These are phyloP conservation scores for Amiota mariae DNA, from an alignment of 2,888 invertebrate species.

Conservation along the genomic window DNA sequence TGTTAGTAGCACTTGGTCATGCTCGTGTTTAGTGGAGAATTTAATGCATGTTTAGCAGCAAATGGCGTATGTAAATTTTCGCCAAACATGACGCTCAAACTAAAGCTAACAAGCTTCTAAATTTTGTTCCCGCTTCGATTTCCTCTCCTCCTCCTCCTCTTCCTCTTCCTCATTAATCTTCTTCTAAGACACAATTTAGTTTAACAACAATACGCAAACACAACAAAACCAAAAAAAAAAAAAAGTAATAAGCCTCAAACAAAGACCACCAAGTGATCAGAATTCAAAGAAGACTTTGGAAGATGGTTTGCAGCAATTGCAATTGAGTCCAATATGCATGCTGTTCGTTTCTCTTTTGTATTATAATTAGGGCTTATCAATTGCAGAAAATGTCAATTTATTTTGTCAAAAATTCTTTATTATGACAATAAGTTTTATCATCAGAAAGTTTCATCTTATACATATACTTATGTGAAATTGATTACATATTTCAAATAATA, in stretches of 20 bases:
- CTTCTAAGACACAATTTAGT: too few relatives aligned
- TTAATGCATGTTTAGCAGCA: constrained; percentile 55
- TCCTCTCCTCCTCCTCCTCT: too few relatives aligned
- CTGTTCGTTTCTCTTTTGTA: neutral
- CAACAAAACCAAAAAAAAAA: too few relatives aligned
- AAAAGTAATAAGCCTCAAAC: neutral
- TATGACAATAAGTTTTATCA: too few relatives aligned
- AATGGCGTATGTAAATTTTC: constrained; percentile 59
- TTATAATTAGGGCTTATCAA: neutral
- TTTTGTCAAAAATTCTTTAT: neutral
- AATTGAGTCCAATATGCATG: neutral
- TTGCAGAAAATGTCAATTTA: neutral
- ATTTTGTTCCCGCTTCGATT: neutral
- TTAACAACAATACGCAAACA: too few relatives aligned
- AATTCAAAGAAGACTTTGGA: neutral
- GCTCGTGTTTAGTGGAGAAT: constrained; percentile 44
- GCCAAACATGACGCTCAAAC: constrained; percentile 38
- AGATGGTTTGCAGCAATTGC: too few relatives aligned
- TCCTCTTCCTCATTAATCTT: too few relatives aligned
- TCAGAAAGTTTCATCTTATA: too few relatives aligned
- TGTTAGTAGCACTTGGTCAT: constrained; percentile 40
- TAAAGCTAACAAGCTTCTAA: constrained; percentile 27
- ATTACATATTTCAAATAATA: too few relatives aligned
- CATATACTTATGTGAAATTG: too few relatives aligned
- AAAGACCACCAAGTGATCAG: neutral